These are phyloP conservation scores for Temnothorax unifasciatus DNA, from an alignment of 2,888 invertebrate species.

Conservation along the genomic window DNA sequence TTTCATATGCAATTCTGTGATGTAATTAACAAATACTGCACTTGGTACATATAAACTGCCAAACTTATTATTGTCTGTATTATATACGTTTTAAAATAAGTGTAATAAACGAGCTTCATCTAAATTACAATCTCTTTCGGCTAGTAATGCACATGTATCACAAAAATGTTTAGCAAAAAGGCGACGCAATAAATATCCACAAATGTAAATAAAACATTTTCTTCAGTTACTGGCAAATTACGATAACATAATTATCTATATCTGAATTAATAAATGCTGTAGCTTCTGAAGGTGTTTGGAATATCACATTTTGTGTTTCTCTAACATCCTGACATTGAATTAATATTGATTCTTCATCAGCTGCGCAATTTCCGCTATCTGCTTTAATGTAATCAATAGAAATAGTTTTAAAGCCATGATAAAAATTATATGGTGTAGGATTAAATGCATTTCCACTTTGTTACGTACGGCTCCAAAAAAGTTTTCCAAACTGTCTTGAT, in stretches of 20 bases:
- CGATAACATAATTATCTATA: not conserved
- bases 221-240: conserved; percentile 3
- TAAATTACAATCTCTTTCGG: not conserved
- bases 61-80: not conserved
- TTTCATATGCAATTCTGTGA: too few species aligned
- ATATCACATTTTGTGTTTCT: not conserved
- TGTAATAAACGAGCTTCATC: not conserved
- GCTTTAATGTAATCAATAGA: too few species aligned
- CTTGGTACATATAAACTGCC: too few species aligned
- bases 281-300: not conserved
- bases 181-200: not conserved
- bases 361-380: too few species aligned
- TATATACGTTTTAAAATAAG: not conserved
- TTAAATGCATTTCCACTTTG: too few species aligned
- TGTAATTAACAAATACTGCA: too few species aligned
- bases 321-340: too few species aligned
- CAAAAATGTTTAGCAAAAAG: not conserved
- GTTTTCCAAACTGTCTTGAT: too few species aligned
- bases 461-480: too few species aligned
- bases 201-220: conserved; percentile 14
- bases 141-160: not conserved
- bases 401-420: too few species aligned
- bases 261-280: not conserved
- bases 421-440: too few species aligned
- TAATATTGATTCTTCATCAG: too few species aligned